These are phyloP conservation scores for Sapajus apella DNA, from an alignment of 2,113 vertebrate genomes.

Conservation along the genomic window DNA sequence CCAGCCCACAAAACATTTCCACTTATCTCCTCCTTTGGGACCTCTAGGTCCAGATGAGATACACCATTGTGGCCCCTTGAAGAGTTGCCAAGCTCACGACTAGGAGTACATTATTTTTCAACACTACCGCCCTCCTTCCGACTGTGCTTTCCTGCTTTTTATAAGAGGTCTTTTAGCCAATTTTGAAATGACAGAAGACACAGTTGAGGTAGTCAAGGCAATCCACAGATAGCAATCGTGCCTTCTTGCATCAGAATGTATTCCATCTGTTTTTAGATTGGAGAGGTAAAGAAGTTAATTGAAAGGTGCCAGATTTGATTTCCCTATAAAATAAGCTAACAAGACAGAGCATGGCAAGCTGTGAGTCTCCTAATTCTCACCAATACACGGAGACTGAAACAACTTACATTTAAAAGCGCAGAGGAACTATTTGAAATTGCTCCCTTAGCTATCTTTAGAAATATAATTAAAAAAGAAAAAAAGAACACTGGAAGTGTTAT, in stretches of 20 bases:
- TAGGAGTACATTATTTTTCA: constrained; percentile 6
- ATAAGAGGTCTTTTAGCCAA: background rate
- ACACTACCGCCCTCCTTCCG: background rate
- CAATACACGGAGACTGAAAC: constrained; percentile 30
- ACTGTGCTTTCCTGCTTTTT: background rate
- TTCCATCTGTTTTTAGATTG: constrained; percentile 51
- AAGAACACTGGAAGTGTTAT: background rate
- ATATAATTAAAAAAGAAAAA: background rate
- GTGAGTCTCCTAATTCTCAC: constrained; percentile 62
- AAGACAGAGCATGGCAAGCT: constrained; percentile 49
- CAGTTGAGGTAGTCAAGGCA: constrained; percentile 27
- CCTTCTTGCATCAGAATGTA: background rate
- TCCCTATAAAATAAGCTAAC: constrained; percentile 61
- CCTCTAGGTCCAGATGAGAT: background rate
- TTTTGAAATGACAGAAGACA: background rate
- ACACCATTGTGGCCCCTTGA: background rate
- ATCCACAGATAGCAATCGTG: background rate
- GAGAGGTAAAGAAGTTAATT: constrained; percentile 65
- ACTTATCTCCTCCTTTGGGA: background rate
- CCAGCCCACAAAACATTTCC: background rate
- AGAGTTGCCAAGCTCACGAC: background rate
- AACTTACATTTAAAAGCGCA: constrained; percentile 9
- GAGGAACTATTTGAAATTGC: constrained; percentile 22
- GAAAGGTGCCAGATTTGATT: constrained; percentile 77
- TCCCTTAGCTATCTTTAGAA: constrained; percentile 55